These are phyloP conservation scores for Macroglossus sobrinus DNA, from an alignment of 2,113 vertebrate genomes.

Conservation along the genomic window DNA sequence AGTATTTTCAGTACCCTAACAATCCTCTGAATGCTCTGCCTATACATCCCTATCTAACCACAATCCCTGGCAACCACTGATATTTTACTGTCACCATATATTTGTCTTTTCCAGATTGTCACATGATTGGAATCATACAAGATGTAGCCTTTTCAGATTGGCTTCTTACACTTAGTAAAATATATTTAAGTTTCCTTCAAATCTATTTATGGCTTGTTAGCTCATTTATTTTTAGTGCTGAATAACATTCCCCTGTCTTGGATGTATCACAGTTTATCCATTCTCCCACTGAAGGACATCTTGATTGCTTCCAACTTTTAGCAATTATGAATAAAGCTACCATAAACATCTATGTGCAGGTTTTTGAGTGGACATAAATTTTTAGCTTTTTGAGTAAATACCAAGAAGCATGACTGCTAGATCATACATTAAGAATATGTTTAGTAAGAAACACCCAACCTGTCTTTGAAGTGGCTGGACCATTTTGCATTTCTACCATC, in stretches of 20 bases:
- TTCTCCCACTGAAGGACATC: neutral
- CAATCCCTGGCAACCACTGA: neutral
- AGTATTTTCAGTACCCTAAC: neutral
- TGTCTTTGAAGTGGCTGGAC: neutral
- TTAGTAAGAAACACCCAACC: neutral
- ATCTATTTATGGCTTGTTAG: neutral
- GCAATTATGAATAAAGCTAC: neutral
- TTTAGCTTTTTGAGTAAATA: neutral
- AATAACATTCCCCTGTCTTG: neutral
- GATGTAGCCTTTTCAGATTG: neutral
- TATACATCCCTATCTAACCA: neutral
- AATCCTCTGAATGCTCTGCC: neutral
- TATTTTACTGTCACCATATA: neutral
- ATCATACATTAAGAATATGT: neutral
- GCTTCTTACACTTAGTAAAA: neutral
- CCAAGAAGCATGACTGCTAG: neutral
- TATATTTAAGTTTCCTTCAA: neutral
- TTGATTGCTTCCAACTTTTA: neutral
- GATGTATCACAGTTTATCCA: neutral
- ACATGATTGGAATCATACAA: neutral
- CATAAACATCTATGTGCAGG: neutral
- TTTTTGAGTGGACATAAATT: neutral
- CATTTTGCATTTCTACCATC: neutral
- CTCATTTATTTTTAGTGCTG: neutral
- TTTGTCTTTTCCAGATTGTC: neutral